Conservation (phyloP, 1,140 invertebrate species). For the Drosophila takahashii region DNA sequence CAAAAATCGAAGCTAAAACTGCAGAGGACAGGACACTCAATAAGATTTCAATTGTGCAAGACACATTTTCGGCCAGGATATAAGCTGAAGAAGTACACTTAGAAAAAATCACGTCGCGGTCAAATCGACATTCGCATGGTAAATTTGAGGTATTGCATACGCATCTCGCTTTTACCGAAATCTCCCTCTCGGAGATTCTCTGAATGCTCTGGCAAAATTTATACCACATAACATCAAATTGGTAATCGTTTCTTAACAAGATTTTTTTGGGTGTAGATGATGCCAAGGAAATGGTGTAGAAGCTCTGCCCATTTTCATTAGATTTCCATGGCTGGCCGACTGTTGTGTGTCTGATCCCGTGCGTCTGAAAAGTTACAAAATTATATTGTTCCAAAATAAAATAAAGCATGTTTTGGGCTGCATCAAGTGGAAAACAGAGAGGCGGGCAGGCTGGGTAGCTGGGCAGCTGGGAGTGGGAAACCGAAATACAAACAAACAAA, state of each 20-base stretch:
- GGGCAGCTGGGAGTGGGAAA: conserved; percentile 38
- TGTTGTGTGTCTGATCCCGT: conserved; percentile 15
- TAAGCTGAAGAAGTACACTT: conserved; percentile 11
- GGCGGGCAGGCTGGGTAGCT: neutral
- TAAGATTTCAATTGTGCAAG: conserved; percentile 66
- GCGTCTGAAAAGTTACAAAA: conserved; percentile 73
- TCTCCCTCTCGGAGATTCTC: too few relatives aligned
- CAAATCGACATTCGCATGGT: too few relatives aligned
- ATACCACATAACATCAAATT: too few relatives aligned
- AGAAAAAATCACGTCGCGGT: too few relatives aligned
- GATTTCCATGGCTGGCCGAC: conserved; percentile 54
- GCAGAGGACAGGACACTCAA: conserved; percentile 58
- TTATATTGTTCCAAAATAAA: conserved; percentile 80
- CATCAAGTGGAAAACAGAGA: conserved; percentile 26
- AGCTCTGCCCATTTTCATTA: conserved; percentile 69
- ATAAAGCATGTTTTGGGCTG: conserved; percentile 70
- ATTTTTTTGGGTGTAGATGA: too few relatives aligned
- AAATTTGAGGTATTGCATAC: too few relatives aligned
- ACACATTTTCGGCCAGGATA: conserved; percentile 13
- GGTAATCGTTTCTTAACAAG: too few relatives aligned
- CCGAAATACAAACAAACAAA: conserved; percentile 80
- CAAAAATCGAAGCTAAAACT: conserved; percentile 51
- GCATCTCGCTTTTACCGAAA: too few relatives aligned
- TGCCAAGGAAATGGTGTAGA: neutral
- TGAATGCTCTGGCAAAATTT: too few relatives aligned